phyloP scores from a whole-genome alignment of 2,797 vertebrate species.

The Sylvilagus floridanus region DNA sequence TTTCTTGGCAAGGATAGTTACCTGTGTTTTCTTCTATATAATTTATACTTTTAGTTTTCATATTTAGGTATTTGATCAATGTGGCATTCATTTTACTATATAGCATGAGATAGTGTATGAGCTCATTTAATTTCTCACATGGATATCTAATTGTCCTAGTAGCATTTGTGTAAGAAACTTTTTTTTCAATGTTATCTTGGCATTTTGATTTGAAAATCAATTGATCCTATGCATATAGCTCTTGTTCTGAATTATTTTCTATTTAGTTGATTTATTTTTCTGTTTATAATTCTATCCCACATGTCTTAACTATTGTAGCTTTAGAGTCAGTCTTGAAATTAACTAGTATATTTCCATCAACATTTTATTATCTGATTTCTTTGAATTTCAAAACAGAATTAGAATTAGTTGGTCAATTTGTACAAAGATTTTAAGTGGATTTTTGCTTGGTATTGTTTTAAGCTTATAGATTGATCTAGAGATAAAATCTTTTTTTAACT shows the following conservation, averaged over 20 bases:
- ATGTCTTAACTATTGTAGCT: neutral
- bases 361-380: neutral
- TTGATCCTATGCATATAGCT: neutral
- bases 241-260: neutral
- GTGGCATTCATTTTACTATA: neutral
- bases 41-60: neutral
- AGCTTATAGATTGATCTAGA: neutral
- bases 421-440: neutral
- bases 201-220: slow-evolving; percentile 26
- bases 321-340: neutral
- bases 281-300: neutral
- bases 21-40: neutral
- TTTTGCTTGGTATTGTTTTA: neutral
- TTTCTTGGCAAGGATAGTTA: slow-evolving; percentile 2
- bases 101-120: neutral
- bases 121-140: neutral
- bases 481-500: neutral
- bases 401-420: neutral
- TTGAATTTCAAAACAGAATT: neutral
- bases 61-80: neutral
- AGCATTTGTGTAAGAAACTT: neutral
- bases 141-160: neutral
- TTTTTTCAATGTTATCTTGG: neutral
- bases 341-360: neutral
- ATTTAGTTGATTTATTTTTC: neutral